These are phyloP conservation scores for Trissolcus brochymenae DNA, from an alignment of 2,888 invertebrate species.

Conservation along the genomic window DNA sequence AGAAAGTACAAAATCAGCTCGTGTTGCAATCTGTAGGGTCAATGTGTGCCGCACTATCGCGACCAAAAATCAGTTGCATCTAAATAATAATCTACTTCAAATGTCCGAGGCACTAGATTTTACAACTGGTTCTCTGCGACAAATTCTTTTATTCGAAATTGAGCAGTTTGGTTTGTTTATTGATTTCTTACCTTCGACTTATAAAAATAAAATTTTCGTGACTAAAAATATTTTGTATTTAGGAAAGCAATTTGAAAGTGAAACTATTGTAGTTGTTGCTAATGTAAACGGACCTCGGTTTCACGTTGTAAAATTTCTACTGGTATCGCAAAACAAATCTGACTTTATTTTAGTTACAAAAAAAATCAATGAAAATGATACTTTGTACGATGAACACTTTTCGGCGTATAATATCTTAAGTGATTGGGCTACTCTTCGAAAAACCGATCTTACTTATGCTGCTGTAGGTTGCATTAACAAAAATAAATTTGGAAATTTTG, in stretches of 20 bases:
- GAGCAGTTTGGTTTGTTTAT: neutral
- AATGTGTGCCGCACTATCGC: constrained; percentile 57
- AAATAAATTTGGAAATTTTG: neutral
- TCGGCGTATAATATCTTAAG: neutral
- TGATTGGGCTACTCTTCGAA: neutral
- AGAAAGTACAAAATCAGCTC: constrained; percentile 53
- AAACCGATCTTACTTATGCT: neutral
- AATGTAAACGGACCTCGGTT: neutral
- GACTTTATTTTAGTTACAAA: constrained; percentile 8
- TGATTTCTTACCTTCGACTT: neutral
- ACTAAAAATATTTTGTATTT: neutral
- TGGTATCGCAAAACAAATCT: neutral
- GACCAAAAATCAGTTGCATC: constrained; percentile 52
- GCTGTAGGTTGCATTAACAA: neutral
- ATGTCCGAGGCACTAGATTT: too few species aligned
- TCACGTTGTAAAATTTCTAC: neutral
- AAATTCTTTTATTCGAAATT: neutral
- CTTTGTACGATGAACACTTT: constrained; percentile 8
- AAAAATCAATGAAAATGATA: neutral
- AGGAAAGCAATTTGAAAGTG: constrained; percentile 1
- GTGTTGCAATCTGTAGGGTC: constrained; percentile 41
- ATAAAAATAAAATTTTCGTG: constrained; percentile 1
- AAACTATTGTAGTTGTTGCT: neutral
- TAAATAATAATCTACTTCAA: constrained; percentile 45
- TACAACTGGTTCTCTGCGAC: neutral